Conservation (phyloP, 2,797 vertebrate species). For the Malacoctenus gilli region DNA sequence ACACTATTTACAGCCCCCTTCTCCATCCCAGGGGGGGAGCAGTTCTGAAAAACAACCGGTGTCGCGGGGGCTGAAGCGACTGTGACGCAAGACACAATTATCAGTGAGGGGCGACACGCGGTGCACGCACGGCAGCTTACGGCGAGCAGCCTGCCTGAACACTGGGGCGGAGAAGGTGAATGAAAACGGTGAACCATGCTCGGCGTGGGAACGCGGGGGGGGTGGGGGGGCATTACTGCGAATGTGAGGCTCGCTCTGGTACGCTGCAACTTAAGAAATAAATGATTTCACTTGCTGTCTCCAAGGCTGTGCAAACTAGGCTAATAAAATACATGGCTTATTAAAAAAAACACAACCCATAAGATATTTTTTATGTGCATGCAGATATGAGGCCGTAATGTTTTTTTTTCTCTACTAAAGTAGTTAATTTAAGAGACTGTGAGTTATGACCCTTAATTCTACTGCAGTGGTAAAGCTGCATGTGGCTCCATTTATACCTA, state of each 20-base stretch:
- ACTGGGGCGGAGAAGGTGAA: slow-evolving; percentile 27
- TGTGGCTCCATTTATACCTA: not conserved
- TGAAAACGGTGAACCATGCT: slow-evolving; percentile 4
- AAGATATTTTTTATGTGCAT: not conserved
- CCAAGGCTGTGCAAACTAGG: not conserved
- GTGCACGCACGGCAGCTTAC: slow-evolving; percentile 27
- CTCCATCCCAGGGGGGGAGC: slow-evolving; percentile 61
- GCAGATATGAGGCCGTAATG: not conserved
- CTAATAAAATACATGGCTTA: slow-evolving; percentile 6
- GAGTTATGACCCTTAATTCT: slow-evolving; percentile 3
- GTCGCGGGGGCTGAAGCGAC: slow-evolving; percentile 69
- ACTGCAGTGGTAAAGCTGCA: not conserved
- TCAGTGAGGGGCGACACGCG: slow-evolving; percentile 54
- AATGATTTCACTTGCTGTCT: not conserved
- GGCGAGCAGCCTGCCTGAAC: slow-evolving; percentile 6
- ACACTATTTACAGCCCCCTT: slow-evolving; percentile 70
- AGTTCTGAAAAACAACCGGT: slow-evolving; percentile 67
- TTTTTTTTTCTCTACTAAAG: not conserved
- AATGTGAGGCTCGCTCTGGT: not conserved
- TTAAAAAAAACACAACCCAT: not conserved
- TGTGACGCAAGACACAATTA: slow-evolving; percentile 71
- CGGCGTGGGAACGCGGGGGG: not conserved
- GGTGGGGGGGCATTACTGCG: not conserved
- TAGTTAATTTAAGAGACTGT: too few relatives aligned
- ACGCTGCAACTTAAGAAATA: not conserved